Percentiles rank a stretch among this genome's conserved stretches.
Conservation (phyloP, 2,888 invertebrate species). For the Odontothrips loti region DNA sequence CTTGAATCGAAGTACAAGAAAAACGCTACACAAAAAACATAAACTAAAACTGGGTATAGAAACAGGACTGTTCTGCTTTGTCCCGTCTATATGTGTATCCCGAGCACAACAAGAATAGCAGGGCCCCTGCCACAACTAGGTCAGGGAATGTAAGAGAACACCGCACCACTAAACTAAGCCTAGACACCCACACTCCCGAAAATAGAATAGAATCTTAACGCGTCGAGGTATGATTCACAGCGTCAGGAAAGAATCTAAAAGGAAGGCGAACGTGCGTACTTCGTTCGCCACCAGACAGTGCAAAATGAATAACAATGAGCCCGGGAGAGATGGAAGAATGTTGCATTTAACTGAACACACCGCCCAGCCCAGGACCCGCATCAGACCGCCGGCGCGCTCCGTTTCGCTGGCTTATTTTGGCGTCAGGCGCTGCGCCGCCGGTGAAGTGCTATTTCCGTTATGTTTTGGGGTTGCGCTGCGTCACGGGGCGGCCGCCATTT, state of each 20-base stretch:
- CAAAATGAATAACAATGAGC: too few species aligned
- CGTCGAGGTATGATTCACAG: neutral
- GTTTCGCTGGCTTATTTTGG: neutral
- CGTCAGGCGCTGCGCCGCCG: neutral
- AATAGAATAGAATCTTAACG: neutral
- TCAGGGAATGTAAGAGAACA: neutral
- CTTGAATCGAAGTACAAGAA: too few species aligned
- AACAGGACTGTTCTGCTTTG: too few species aligned
- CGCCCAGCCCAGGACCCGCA: too few species aligned
- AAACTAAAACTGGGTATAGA: too few species aligned
- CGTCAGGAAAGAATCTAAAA: neutral
- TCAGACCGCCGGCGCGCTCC: too few species aligned
- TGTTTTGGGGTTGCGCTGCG: neutral
- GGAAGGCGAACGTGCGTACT: neutral
- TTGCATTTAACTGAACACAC: too few species aligned
- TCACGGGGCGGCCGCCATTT: neutral
- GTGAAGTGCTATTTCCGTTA: slow-evolving; percentile 7
- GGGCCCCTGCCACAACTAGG: neutral
- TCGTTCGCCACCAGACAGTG: too few species aligned
- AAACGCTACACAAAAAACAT: too few species aligned
- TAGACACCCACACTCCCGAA: neutral
- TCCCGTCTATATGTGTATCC: neutral
- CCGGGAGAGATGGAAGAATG: too few species aligned
- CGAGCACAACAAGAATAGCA: neutral
- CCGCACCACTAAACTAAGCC: too few species aligned